Conservation (phyloP, 2,888 invertebrate genomes). For the Caenorhabditis auriculariae region DNA sequence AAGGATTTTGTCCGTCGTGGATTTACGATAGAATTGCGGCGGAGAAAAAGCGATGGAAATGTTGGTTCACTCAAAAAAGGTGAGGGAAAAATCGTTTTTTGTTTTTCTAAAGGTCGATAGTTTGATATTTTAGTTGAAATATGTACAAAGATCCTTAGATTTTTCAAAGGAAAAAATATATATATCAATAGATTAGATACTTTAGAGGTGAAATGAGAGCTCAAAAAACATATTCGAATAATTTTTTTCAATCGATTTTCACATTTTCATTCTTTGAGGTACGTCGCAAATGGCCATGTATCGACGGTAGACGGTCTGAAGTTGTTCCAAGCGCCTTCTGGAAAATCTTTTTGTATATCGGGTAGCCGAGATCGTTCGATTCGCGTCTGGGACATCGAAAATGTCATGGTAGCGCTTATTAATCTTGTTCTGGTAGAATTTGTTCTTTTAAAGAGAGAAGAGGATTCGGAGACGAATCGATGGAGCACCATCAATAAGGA, state of each 20-base stretch:
- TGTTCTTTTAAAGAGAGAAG: not conserved
- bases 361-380: slow-evolving; percentile 33
- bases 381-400: slow-evolving; percentile 31
- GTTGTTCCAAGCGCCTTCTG: slow-evolving; percentile 17
- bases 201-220: no score
- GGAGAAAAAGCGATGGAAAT: slow-evolving; percentile 10
- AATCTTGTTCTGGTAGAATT: no score
- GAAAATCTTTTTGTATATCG: slow-evolving; percentile 26
- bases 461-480: slow-evolving; percentile 1
- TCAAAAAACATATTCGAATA: no score
- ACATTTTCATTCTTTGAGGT: no score
- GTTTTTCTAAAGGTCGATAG: not conserved
- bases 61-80: slow-evolving; percentile 16
- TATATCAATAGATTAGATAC: no score
- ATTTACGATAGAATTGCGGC: slow-evolving; percentile 8
- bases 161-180: no score
- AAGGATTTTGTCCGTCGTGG: slow-evolving; percentile 4
- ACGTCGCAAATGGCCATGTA: no score
- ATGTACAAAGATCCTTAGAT: not conserved
- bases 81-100: slow-evolving; percentile 2
- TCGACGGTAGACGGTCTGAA: slow-evolving; percentile 34
- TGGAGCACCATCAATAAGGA: slow-evolving; percentile 17
- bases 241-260: no score
- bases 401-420: slow-evolving; percentile 9
- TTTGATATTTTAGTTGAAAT: slow-evolving; percentile 1